Percentiles rank a stretch among this genome's conserved stretches.
phyloP scores from a whole-genome alignment of 2,113 vertebrate genomes.

The Uria lomvia region DNA sequence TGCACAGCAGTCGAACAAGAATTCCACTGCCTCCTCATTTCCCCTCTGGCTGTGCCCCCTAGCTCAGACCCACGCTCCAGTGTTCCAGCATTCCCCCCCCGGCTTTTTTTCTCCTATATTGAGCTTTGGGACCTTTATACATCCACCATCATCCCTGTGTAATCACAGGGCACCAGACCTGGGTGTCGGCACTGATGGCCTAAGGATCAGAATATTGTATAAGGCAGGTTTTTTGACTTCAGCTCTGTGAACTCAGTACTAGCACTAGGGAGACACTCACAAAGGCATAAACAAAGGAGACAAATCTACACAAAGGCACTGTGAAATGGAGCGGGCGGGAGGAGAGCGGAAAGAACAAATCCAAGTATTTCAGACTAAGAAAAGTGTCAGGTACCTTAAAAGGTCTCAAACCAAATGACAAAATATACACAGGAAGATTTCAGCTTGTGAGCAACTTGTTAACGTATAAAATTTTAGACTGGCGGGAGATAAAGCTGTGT shows the following conservation, averaged over 20 bases:
- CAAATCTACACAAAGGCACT: slow-evolving; percentile 48
- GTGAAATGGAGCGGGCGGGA: background rate
- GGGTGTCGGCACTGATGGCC: background rate
- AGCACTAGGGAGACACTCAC: slow-evolving; percentile 8
- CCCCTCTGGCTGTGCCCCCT: slow-evolving; percentile 26
- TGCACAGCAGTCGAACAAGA: slow-evolving; percentile 45
- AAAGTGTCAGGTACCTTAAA: background rate
- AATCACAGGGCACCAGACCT: slow-evolving; percentile 23
- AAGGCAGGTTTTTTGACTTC: slow-evolving; percentile 12
- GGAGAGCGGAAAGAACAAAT: background rate
- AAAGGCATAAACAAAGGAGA: slow-evolving; percentile 42
- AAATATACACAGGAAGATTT: background rate
- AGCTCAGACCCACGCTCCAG: background rate
- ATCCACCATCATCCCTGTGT: background rate
- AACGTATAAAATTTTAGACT: background rate
- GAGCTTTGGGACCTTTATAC: background rate
- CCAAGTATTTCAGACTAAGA: background rate
- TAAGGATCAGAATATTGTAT: slow-evolving; percentile 46
- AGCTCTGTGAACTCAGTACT: slow-evolving; percentile 6
- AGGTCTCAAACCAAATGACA: background rate
- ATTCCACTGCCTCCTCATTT: slow-evolving; percentile 27
- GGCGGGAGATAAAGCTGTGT: background rate
- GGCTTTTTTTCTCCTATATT: background rate
- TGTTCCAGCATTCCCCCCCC: background rate
- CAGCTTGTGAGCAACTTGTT: background rate